Evolutionary conservation across 92 coral and sea anemone species (phyloP).

Genomic region (Actinernus sp.): DNA sequence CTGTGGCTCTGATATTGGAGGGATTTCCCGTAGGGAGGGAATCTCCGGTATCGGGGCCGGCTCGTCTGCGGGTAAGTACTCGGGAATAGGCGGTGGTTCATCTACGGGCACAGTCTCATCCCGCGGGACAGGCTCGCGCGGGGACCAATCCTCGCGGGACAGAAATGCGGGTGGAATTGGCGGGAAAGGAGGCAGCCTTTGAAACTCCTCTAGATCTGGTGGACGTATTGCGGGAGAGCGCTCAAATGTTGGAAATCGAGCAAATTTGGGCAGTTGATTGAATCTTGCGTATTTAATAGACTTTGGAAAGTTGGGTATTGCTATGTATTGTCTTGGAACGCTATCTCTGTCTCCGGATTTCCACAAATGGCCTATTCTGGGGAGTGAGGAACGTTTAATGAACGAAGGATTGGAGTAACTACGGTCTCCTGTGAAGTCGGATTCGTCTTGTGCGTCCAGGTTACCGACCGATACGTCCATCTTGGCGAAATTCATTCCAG

Average conservation of each 20-base stretch:
- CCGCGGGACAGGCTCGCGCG: slow-evolving; percentile 44
- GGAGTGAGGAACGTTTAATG: slow-evolving; percentile 4
- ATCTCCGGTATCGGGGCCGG: slow-evolving; percentile 68
- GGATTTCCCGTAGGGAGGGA: slow-evolving; percentile 63
- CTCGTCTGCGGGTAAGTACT: slow-evolving; percentile 61
- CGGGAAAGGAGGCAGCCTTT: slow-evolving; percentile 1
- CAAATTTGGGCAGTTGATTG: slow-evolving; percentile 3
- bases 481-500: slow-evolving; percentile 41
- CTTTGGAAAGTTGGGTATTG: background rate
- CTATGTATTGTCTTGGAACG: slow-evolving; percentile 27
- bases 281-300: background rate
- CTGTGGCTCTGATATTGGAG: slow-evolving; percentile 68
- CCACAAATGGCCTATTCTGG: slow-evolving; percentile 6
- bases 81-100: slow-evolving; percentile 70
- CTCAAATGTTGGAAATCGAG: slow-evolving; percentile 17
- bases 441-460: slow-evolving; percentile 10
- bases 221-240: slow-evolving; percentile 11
- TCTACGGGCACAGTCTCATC: slow-evolving; percentile 57
- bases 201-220: background rate
- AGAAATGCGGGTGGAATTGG: slow-evolving; percentile 21
- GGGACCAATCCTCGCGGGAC: slow-evolving; percentile 9
- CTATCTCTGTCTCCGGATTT: slow-evolving; percentile 9
- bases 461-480: slow-evolving; percentile 71
- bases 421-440: slow-evolving; percentile 13
- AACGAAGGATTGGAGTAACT: slow-evolving; percentile 2